Percentiles rank a stretch among this genome's conserved stretches.
Evolutionary conservation across 2,888 invertebrate species (phyloP).

Genomic region (Tanytarsus gracilentus): DNA sequence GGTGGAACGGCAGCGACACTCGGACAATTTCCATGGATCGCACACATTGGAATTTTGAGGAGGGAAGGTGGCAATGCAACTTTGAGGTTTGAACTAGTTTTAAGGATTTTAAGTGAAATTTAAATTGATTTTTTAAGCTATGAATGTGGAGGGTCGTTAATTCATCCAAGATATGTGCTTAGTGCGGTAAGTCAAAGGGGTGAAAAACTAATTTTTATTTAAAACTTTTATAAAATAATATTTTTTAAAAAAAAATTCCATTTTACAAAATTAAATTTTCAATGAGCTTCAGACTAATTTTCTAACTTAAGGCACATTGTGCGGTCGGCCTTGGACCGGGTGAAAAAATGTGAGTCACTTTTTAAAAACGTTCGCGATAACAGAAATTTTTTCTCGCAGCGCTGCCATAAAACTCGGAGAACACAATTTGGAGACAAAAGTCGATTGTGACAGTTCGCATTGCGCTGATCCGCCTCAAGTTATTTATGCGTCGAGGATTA

Average conservation of each 20-base stretch:
- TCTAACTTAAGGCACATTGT: too few species aligned
- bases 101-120: background rate
- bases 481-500: conserved; percentile 32
- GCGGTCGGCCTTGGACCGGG: too few species aligned
- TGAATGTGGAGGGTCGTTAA: conserved; percentile 36
- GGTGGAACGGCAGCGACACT: conserved; percentile 51
- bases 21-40: conserved; percentile 57
- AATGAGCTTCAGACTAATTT: too few species aligned
- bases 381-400: conserved; percentile 30
- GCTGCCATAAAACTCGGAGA: conserved; percentile 38
- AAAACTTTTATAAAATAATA: background rate
- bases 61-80: background rate
- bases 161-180: conserved; percentile 35
- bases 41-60: conserved; percentile 35
- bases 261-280: background rate
- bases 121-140: conserved; percentile 30
- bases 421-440: conserved; percentile 36
- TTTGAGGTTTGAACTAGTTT: background rate
- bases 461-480: conserved; percentile 39
- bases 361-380: background rate
- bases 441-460: conserved; percentile 35
- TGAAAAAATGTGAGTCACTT: too few species aligned
- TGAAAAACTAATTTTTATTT: background rate
- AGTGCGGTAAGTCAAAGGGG: conserved; percentile 37
- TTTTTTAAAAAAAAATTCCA: background rate